Evolutionary conservation across 1,140 invertebrate species (phyloP), one percentile per base, ranked within the genome.

Genomic region (Himalopsyche phryganea): DNA sequence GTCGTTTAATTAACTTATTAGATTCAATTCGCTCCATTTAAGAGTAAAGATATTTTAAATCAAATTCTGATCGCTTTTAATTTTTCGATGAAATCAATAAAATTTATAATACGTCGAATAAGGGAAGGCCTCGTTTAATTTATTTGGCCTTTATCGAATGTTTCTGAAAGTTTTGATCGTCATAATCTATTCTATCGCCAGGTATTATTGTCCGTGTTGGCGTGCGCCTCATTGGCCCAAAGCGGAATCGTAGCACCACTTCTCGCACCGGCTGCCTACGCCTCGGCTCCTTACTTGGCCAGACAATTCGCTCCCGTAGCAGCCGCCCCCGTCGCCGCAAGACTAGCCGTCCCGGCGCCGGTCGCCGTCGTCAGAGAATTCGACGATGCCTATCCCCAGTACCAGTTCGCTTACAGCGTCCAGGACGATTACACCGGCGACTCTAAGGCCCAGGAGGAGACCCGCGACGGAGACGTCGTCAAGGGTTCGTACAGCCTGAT

Each of bases 381-480:
- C 49, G 70, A 72, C 66, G 80, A 82, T 65, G 75, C 80, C 6
- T 70, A 77, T 55, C 80, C 81, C 6, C 80, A 81, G 65, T 82
- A 81, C 73, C 74, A 67, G 61, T 82, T 73, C 62, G 73, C 76
- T 20, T 82, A 81, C 67, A 74, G 78, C 60, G 78, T 82, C 14
- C 74, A 79, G 58, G 81, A 83, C 53, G 66, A 69, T 14, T 64
- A 78, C 61, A 84, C 76, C 66, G 80, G 83, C 7, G 81, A 83
- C 67, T 71, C 71, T 36, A 83, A 83, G 70, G 77, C 70, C 28
- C 79, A 81, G 60, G 74, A 81, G 58, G 81, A 83, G 63, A 73
- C 69, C 7, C 76, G 81, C 15, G 78, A 81, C 56, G 81, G 81
- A 35, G 81, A 81, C 62, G 50, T 80, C n/a, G 81, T 83, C 1